Evolutionary conservation across 2,797 vertebrate genomes (phyloP), one percentile per base, ranked within the genome.

Genomic region (Lithobates pipiens): DNA sequence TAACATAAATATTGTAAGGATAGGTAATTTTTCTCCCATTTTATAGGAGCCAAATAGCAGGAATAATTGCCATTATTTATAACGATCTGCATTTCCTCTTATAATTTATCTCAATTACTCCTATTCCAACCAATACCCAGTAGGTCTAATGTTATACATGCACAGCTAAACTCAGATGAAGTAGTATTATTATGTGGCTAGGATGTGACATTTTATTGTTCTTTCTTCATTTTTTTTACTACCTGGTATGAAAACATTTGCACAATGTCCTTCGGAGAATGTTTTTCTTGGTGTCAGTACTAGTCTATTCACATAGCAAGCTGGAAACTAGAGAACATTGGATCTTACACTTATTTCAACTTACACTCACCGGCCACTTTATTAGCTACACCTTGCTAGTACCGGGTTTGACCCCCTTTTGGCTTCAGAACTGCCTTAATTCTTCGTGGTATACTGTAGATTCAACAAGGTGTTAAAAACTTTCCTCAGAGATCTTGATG

Each of bases 1-100:
- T 74, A 21, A 82, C 72, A 82, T 82, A 42, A 39, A 82, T 82
- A 82, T 61, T 82, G 72, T 65, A 82, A 73, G 34, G 10, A 69
- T 69, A 50, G 5, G 44, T 73, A 9, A 82, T 82, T 74, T 82
- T 11, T 63, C 39, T 36, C 27, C 54, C 36, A 71, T 82, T 82
- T 82, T 82, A 18, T 57, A 65, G 54, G 16, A 82, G 61, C n/a
- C 54, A 61, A 44, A 82, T 65, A 44, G 80, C 46, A 82, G 54
- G 71, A 27, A 82, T 82, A 63, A 74, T 73, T 82, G 21, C 50
- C 50, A 73, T 82, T 74, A 82, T 82, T 81, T 73, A 82, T 82
- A 74, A 69, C 42, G 71, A 63, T 54, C 79, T 39, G 25, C 44
- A 81, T 42, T 63, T 57, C 34, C 7, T 32, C 34, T 72, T 39